A percentile compares a stretch with the other conserved stretches of the same genome.
Evolutionary conservation across 2,797 vertebrate genomes (phyloP).

Genomic region (Nyctalus aviator): DNA sequence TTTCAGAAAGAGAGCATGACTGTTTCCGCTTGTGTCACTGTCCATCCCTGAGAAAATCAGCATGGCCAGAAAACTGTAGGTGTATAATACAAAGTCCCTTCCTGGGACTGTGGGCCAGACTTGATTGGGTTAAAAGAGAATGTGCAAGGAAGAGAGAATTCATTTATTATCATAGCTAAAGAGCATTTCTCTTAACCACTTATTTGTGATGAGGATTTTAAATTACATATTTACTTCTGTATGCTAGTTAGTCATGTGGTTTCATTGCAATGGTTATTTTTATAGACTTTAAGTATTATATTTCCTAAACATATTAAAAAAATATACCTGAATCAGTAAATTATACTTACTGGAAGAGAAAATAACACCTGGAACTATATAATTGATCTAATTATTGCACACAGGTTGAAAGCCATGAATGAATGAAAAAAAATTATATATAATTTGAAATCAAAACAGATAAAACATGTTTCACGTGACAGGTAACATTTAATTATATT

Average conservation of each 20-base stretch:
- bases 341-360: conserved; percentile 25
- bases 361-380: background rate
- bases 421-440: background rate
- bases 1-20: background rate
- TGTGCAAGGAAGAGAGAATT: background rate
- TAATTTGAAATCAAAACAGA: conserved; percentile 20
- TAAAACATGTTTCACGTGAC: background rate
- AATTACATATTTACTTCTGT: background rate
- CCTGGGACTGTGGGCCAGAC: background rate
- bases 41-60: background rate
- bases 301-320: conserved; percentile 34
- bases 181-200: background rate
- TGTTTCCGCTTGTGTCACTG: background rate
- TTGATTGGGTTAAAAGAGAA: background rate
- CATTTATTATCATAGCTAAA: background rate
- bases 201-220: conserved; percentile 5
- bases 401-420: background rate
- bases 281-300: background rate
- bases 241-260: background rate
- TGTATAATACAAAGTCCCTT: background rate
- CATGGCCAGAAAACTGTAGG: background rate
- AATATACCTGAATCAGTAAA: conserved; percentile 22
- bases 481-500: background rate
- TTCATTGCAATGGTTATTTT: background rate
- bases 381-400: conserved; percentile 12